These are phyloP conservation scores for Drepana falcataria DNA, from an alignment of 2,888 invertebrate species.

Conservation along the genomic window DNA sequence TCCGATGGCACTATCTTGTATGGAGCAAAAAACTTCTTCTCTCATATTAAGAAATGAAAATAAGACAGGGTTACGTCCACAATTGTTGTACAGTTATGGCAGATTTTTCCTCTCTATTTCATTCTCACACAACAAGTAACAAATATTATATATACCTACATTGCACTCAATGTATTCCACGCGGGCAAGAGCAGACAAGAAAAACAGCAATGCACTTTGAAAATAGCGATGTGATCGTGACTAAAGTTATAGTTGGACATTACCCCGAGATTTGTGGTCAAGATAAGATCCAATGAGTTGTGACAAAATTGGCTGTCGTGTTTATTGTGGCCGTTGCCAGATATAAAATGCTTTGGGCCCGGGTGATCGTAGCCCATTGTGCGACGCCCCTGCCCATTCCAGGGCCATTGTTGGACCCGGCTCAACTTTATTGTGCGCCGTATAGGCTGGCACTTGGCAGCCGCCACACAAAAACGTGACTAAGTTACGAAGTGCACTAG, in stretches of 20 bases:
- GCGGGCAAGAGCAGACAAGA: background rate
- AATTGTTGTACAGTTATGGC: conserved; percentile 38
- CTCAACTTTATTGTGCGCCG: conserved; percentile 2
- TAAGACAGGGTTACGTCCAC: conserved; percentile 41
- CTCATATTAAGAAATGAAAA: conserved; percentile 49
- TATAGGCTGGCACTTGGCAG: conserved; percentile 2
- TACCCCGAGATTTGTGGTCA: conserved; percentile 31
- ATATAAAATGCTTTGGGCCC: conserved; percentile 37
- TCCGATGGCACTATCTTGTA: background rate
- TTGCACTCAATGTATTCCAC: background rate
- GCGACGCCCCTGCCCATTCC: conserved; percentile 4
- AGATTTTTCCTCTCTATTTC: conserved; percentile 23
- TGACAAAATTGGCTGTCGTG: conserved; percentile 53
- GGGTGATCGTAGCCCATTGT: conserved; percentile 10
- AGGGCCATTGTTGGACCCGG: conserved; percentile 1
- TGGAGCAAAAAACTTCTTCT: conserved; percentile 29
- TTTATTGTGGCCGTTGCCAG: conserved; percentile 43
- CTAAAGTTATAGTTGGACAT: conserved; percentile 9
- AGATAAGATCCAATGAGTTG: conserved; percentile 57
- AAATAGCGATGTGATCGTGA: conserved; percentile 6
- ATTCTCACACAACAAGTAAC: conserved; percentile 9
- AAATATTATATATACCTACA: background rate
- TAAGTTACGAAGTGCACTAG: conserved; percentile 4
- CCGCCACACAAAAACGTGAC: conserved; percentile 3
- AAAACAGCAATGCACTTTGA: conserved; percentile 18